These are phyloP conservation scores for Drosophila erecta DNA, from an alignment of 1,140 invertebrate species.

Conservation along the genomic window DNA sequence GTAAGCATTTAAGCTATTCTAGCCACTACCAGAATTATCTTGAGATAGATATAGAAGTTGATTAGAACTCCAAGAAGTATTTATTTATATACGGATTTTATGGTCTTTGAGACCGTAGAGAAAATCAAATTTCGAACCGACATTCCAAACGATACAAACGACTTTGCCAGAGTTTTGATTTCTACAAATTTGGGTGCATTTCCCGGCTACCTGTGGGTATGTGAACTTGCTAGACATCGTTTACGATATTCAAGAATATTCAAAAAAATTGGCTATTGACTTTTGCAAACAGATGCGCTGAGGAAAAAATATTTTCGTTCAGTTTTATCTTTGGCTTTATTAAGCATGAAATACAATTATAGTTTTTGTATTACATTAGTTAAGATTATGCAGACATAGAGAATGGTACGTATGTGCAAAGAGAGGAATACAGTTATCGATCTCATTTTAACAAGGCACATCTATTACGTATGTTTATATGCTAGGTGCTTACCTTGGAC, in stretches of 20 bases:
- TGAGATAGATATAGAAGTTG: not conserved
- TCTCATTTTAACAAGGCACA: constrained; percentile 33
- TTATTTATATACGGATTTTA: no score
- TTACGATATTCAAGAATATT: not conserved
- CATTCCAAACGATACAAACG: not conserved
- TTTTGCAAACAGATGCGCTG: not conserved
- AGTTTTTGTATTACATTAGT: constrained; percentile 20
- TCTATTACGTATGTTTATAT: constrained; percentile 1
- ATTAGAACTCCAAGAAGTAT: no score
- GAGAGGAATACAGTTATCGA: constrained; percentile 10
- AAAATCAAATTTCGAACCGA: not conserved
- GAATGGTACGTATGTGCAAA: constrained; percentile 15
- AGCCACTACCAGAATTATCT: not conserved
- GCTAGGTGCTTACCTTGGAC: constrained; percentile 12
- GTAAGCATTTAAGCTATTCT: constrained; percentile 9
- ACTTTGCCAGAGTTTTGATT: not conserved
- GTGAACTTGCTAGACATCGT: not conserved
- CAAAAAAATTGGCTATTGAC: no score
- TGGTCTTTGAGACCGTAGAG: not conserved
- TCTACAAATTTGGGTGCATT: not conserved
- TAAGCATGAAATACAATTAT: constrained; percentile 50
- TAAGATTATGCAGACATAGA: constrained; percentile 24
- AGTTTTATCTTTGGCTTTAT: constrained; percentile 60
- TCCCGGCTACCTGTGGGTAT: not conserved
- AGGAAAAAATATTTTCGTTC: not conserved